Base-by-base conservation (phyloP, 2,113 vertebrate species). In the Nerophis ophidion region DNA sequence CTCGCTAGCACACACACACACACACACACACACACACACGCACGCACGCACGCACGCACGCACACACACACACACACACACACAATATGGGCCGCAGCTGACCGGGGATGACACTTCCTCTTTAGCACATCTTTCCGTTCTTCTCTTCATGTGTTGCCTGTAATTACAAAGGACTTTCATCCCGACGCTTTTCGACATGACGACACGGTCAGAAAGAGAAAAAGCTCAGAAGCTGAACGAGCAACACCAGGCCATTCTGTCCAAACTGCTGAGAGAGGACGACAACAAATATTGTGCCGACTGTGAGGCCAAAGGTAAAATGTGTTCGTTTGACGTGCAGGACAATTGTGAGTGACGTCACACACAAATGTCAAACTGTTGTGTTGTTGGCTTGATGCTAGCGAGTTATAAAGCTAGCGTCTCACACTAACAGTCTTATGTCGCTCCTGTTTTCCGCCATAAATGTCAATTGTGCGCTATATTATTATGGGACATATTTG, bases 201-300 rank as follows among this genome's bases (percentile, higher is more conserved):
- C 95, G 87, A 97, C 95, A 60, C 93, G 95, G 44, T 96, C 95
- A 47, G 94, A 94, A 85, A 89, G 94, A 71, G 95, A 98, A 73
- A 97, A 96, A 86, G 93, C 95, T 47, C 93, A 93, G 91, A 97
- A 97, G 90, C 92, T 92, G 88, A 96, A 96, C 62, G 95, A 97
- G 76, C 94, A 96, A 88, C 94, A 96, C 84, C 94, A 97, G 91
- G 92, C 91, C 86, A 94, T 96, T 67, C 89, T 97, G 79, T 90
- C 93, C 56, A 90, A 91, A 85, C 93, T 98, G 87, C 90, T 98
- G 75, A 76, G 93, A 57, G 94, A 98, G 64, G 92, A 95, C 36
- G 90, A 95, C 83, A 97, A 98, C 92, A 98, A 97, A 86, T 92
- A 92, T 84, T 98, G 95, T 77, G 94, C 94, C 26, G 95, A 98